Conservation (phyloP, 2,888 invertebrate genomes). For the Acholoe squamosa region DNA sequence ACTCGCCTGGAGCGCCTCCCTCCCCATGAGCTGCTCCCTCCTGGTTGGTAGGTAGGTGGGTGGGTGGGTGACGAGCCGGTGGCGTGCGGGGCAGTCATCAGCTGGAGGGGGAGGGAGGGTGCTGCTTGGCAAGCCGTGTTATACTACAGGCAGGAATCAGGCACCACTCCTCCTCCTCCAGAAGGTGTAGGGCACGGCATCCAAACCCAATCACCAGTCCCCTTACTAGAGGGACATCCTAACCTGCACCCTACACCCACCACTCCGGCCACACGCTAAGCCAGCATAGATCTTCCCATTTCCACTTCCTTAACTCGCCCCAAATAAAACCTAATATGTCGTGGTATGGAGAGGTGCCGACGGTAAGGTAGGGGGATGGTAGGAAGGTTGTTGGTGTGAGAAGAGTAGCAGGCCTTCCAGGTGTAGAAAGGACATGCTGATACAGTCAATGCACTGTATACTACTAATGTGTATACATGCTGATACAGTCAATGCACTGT, state of each 20-base stretch:
- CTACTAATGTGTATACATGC: too few species aligned
- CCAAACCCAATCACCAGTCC: neutral
- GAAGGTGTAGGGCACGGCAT: too few species aligned
- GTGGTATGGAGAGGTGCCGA: neutral
- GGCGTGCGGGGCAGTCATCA: neutral
- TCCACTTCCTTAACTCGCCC: neutral
- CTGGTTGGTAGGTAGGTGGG: neutral
- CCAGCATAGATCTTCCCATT: neutral
- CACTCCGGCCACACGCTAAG: neutral
- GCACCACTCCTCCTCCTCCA: neutral
- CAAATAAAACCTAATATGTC: neutral
- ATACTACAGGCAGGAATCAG: slow-evolving; percentile 11
- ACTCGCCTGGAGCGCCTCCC: neutral
- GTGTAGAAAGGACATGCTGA: too few species aligned
- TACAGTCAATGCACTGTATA: too few species aligned
- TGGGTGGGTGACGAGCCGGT: neutral
- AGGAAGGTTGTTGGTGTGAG: neutral
- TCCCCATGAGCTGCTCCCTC: neutral
- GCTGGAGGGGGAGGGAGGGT: neutral
- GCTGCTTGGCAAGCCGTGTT: neutral
- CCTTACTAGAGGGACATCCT: neutral
- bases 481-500: too few species aligned
- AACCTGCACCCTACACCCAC: neutral
- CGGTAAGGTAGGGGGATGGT: neutral
- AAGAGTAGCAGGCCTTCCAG: too few species aligned